These are phyloP conservation scores for Eudyptes chrysolophus DNA, from an alignment of 2,113 vertebrate genomes.

Conservation along the genomic window DNA sequence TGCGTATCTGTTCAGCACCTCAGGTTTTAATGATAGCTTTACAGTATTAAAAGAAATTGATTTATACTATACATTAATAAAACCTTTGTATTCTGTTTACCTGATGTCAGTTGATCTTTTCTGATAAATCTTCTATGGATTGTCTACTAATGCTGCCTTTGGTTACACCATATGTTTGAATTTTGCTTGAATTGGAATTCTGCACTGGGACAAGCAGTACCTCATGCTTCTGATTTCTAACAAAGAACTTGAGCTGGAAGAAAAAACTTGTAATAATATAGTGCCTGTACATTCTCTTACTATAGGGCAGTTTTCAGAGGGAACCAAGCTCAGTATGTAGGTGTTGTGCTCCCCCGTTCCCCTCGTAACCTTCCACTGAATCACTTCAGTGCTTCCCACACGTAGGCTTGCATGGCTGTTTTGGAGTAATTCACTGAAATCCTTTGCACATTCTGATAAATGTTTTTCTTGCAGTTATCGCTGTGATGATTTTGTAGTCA, in stretches of 20 bases:
- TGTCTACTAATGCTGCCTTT: not conserved
- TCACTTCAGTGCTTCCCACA: not conserved
- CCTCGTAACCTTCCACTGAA: not conserved
- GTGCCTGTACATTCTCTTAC: not conserved
- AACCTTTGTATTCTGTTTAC: not conserved
- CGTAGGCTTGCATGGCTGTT: not conserved
- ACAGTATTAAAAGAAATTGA: not conserved
- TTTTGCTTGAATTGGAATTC: not conserved
- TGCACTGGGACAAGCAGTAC: not conserved
- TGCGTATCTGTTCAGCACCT: not conserved
- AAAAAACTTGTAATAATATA: not conserved
- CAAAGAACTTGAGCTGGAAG: not conserved
- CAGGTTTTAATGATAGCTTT: not conserved
- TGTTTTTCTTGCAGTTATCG: slow-evolving; percentile 85
- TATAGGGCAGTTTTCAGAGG: not conserved
- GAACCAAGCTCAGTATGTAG: not conserved
- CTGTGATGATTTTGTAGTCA: slow-evolving; percentile 98
- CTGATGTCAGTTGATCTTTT: not conserved
- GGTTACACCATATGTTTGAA: not conserved
- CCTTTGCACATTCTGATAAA: not conserved
- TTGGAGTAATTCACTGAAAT: not conserved
- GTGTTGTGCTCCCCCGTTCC: not conserved
- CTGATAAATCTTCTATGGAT: not conserved
- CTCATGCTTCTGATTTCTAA: not conserved
- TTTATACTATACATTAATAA: not conserved